Base-by-base conservation (phyloP, 1,140 invertebrate species). In the Pteromalus puparum region DNA sequence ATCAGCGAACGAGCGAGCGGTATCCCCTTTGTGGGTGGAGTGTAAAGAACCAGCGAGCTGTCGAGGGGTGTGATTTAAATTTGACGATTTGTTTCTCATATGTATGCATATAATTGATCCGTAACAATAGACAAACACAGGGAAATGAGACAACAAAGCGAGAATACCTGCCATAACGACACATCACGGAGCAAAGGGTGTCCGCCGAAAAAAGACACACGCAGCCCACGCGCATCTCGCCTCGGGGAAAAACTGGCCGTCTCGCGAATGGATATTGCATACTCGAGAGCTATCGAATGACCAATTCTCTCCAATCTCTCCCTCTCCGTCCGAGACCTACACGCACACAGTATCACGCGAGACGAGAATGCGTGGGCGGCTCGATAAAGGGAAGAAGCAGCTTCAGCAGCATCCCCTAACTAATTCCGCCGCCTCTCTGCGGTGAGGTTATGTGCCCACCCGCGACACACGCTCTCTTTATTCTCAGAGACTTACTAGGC, bases 351-450 rank as follows among this genome's bases (percentile, higher is more conserved):
- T n/a, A n/a, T n/a, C 13, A 18, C 6, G 10, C 1, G 53, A 61
- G 21, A n/a, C 5, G 21, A n/a, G 21, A 61, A 26, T 48, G 34
- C 26, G 53, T 73, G 84, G 79, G 77, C 68, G 82, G 74, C 65
- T 82, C 73, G 76, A 85, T 85, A 72, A 65, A 83, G 82, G 79
- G 48, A 82, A 48, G 73, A 65, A 72, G 48, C 53, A 26, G 53
- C 48, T n/a, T n/a, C 30, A n/a, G 28, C 76, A 34, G 9, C 38
- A 18, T 53, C 65, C 75, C 42, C 26, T 18, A 83, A 82, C 82
- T 86, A 84, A 87, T 85, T 87, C 70, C 61, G 84, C 82, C 85
- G 81, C 83, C 86, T 88, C 82, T 88, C 85, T 73, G 15, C 67
- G 21, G 12, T 5, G n/a, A 5, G 13, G 21, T 38, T 38, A 21